These are phyloP conservation scores for Distichodus sexfasciatus DNA, from an alignment of 2,797 vertebrate genomes.

Conservation along the genomic window DNA sequence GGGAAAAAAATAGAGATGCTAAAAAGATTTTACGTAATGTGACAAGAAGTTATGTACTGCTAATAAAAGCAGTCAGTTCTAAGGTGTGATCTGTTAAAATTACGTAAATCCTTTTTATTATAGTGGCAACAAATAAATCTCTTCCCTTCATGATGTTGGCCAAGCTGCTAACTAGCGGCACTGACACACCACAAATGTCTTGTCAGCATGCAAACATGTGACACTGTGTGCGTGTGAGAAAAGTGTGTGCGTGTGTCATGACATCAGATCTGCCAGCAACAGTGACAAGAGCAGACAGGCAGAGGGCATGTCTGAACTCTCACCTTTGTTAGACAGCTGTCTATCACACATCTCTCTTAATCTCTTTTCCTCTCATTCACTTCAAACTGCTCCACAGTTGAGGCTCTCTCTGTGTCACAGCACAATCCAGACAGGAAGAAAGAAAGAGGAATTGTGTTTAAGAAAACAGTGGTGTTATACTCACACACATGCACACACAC, in stretches of 20 bases:
- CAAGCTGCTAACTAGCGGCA: no score
- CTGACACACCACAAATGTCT: slow-evolving; percentile 1
- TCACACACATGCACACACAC: background rate
- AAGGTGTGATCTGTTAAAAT: no score
- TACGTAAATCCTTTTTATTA: no score
- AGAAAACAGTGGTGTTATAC: slow-evolving; percentile 12
- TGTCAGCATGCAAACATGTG: background rate
- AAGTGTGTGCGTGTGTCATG: background rate
- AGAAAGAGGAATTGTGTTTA: slow-evolving; percentile 24
- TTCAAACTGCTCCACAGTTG: background rate
- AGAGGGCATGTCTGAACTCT: background rate
- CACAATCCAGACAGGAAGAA: slow-evolving; percentile 38
- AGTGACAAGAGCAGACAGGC: background rate
- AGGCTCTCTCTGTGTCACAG: background rate
- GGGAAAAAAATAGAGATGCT: no score
- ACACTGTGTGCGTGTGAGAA: background rate
- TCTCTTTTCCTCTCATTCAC: background rate
- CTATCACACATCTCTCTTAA: background rate
- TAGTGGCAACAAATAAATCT: no score
- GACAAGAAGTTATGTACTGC: no score
- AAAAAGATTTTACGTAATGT: no score
- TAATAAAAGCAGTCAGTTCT: background rate
- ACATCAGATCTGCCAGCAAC: background rate
- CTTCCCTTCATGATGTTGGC: no score
- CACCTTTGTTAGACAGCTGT: background rate